phyloP scores from a whole-genome alignment of 1,140 invertebrate species.

The Wiebesia pumilae region DNA sequence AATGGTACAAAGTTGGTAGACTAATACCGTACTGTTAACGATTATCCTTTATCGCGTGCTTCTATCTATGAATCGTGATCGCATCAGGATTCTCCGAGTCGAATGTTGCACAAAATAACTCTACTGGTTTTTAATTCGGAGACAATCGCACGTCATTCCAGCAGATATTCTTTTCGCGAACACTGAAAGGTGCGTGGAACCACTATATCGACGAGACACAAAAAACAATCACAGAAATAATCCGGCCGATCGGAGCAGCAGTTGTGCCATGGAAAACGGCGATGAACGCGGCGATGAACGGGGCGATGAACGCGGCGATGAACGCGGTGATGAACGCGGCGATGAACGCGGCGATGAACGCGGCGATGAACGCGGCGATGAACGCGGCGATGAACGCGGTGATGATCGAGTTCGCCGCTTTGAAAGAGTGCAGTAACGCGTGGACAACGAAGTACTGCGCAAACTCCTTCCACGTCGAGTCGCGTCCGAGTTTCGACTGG shows the following conservation, averaged over 20 bases:
- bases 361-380: neutral
- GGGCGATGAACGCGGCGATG: neutral
- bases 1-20: too few relatives aligned
- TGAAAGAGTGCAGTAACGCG: neutral
- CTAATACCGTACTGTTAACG: too few relatives aligned
- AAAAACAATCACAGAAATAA: neutral
- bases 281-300: neutral
- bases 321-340: neutral
- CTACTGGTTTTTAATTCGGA: too few relatives aligned
- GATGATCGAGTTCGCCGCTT: neutral
- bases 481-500: slow-evolving; percentile 57
- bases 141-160: neutral
- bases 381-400: neutral
- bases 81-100: too few relatives aligned
- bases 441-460: slow-evolving; percentile 24
- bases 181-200: too few relatives aligned
- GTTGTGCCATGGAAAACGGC: neutral
- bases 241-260: neutral
- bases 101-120: too few relatives aligned
- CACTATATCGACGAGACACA: neutral
- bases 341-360: neutral
- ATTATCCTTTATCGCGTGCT: too few relatives aligned
- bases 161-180: too few relatives aligned
- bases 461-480: slow-evolving; percentile 51
- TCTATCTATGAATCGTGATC: too few relatives aligned